Evolutionary conservation across 2,113 vertebrate genomes (phyloP).

Genomic region (Lontra canadensis): DNA sequence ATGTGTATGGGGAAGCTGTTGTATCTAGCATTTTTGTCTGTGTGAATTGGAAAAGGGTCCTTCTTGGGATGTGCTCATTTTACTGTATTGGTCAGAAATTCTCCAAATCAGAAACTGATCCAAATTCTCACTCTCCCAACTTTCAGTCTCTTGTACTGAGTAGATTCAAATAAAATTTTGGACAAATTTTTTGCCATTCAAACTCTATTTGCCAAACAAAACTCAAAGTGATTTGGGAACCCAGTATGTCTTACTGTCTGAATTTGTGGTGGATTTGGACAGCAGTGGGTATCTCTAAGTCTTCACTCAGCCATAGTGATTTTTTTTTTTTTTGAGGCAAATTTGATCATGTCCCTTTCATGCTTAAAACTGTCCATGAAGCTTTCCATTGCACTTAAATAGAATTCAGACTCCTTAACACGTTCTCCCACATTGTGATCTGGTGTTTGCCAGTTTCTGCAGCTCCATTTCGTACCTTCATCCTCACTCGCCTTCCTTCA

Average conservation of each 20-base stretch:
- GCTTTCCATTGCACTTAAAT: neutral
- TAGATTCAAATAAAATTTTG: constrained; percentile 29
- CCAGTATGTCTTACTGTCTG: neutral
- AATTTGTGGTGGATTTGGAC: neutral
- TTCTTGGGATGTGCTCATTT: neutral
- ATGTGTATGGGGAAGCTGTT: neutral
- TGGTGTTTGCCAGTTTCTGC: neutral
- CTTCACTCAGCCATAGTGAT: neutral
- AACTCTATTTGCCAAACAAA: neutral
- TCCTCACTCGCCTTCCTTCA: neutral
- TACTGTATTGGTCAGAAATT: neutral
- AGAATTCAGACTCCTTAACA: neutral
- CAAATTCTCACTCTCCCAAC: neutral
- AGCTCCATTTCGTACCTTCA: neutral
- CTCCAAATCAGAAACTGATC: neutral
- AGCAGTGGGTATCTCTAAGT: neutral
- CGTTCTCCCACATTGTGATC: neutral
- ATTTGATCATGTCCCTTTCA: neutral
- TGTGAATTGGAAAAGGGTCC: neutral
- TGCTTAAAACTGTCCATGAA: neutral
- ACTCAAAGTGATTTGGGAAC: neutral
- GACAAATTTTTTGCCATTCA: neutral
- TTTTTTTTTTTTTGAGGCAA: neutral
- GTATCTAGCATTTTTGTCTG: neutral
- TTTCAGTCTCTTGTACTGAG: neutral